These are phyloP conservation scores for Nymphicus hollandicus DNA, from an alignment of 2,113 vertebrate species.

Conservation along the genomic window DNA sequence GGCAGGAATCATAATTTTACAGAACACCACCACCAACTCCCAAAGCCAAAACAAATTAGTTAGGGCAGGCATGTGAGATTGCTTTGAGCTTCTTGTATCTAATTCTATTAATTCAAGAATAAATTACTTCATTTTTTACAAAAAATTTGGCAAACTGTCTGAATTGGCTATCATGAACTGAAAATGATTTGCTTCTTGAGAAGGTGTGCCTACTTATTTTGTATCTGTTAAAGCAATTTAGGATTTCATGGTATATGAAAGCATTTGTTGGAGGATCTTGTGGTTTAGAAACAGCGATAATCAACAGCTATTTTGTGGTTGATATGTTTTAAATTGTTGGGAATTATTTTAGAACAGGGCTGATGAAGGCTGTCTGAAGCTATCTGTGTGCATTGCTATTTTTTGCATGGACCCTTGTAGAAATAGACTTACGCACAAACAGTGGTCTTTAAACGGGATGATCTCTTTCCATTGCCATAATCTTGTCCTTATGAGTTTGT, in stretches of 20 bases:
- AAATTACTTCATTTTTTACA: not conserved
- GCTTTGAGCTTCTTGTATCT: not conserved
- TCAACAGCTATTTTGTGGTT: not conserved
- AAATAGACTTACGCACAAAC: not conserved
- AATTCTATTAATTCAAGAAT: not conserved
- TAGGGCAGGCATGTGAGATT: not conserved
- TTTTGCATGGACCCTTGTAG: not conserved
- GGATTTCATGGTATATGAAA: not conserved
- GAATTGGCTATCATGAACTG: not conserved
- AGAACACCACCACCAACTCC: not conserved
- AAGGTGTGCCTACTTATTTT: not conserved
- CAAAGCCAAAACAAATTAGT: not conserved
- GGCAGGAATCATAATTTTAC: not conserved
- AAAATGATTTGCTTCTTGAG: not conserved
- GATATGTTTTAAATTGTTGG: not conserved
- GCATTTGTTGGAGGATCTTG: not conserved
- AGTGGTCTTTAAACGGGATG: constrained; percentile 2
- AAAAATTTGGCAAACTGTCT: not conserved
- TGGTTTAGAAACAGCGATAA: not conserved
- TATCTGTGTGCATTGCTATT: not conserved
- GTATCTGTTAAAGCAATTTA: not conserved
- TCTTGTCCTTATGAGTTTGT: constrained; percentile 45
- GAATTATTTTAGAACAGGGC: not conserved
- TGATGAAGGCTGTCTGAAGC: not conserved
- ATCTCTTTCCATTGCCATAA: constrained; percentile 36